These are phyloP conservation scores for Vannuccia rotundouncinata DNA, from an alignment of 2,888 invertebrate genomes.

Conservation along the genomic window DNA sequence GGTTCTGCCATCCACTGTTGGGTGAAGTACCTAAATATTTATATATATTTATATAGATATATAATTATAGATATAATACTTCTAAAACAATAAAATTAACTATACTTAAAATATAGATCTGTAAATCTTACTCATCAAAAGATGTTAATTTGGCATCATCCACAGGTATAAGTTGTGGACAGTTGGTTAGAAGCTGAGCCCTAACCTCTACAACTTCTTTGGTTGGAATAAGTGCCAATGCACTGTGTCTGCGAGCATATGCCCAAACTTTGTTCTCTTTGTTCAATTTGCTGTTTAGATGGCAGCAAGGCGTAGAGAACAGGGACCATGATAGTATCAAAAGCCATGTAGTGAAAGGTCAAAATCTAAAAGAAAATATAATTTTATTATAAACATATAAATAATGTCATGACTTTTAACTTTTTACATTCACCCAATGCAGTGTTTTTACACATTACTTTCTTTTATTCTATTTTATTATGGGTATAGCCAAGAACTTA, in stretches of 20 bases:
- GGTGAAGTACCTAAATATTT: neutral
- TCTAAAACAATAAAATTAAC: neutral
- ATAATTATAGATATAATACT: neutral
- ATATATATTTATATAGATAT: neutral
- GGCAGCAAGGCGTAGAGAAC: neutral
- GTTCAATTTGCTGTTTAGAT: neutral
- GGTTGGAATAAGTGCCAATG: neutral
- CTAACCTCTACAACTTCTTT: neutral
- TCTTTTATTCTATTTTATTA: too few species aligned
- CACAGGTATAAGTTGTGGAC: neutral
- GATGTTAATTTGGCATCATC: neutral
- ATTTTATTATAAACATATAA: too few species aligned
- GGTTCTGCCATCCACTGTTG: constrained; percentile 4
- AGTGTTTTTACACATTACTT: too few species aligned
- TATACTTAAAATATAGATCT: neutral
- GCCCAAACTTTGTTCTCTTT: neutral
- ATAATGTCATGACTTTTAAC: too few species aligned
- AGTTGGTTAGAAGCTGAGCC: neutral
- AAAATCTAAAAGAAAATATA: too few species aligned
- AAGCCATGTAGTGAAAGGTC: neutral
- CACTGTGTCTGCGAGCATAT: neutral
- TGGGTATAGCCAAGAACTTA: too few species aligned
- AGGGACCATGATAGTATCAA: neutral
- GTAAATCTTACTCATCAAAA: neutral
- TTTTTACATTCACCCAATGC: too few species aligned